Conservation (phyloP, 23 tunicate species). For the Phallusia fumigata region DNA sequence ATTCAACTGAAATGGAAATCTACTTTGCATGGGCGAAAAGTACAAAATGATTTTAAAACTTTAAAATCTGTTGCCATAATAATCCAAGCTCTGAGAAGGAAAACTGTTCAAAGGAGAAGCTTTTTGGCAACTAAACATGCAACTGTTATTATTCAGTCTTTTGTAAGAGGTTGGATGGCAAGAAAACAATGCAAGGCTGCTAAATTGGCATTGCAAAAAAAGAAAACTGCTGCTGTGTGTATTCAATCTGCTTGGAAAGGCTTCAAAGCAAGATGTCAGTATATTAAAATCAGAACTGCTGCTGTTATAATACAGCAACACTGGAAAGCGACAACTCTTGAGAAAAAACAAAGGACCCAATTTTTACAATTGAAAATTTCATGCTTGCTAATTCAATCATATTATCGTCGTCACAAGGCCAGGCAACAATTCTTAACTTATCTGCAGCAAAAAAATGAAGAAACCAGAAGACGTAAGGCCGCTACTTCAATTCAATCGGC, state of each 20-base stretch:
- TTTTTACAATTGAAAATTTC: not conserved
- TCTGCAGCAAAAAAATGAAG: not conserved
- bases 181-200: not conserved
- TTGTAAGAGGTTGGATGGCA: slow-evolving; percentile 15
- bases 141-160: slow-evolving; percentile 12
- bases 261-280: not conserved
- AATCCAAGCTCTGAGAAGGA: not conserved
- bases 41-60: not conserved
- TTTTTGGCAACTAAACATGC: slow-evolving; percentile 4
- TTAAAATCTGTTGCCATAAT: not conserved
- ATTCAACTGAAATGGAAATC: not conserved
- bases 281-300: not conserved
- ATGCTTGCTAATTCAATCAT: slow-evolving; percentile 12
- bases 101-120: not conserved
- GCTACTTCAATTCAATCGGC: slow-evolving; percentile 13
- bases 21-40: not conserved
- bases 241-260: slow-evolving; percentile 6
- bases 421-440: not conserved
- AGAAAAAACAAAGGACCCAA: not conserved
- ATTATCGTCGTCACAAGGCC: not conserved
- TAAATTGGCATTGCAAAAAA: slow-evolving; percentile 5
- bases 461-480: not conserved
- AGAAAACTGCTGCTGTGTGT: slow-evolving; percentile 14
- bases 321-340: not conserved
- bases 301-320: not conserved